phyloP scores from a whole-genome alignment of 1,140 invertebrate genomes.

The Atta colombica region DNA sequence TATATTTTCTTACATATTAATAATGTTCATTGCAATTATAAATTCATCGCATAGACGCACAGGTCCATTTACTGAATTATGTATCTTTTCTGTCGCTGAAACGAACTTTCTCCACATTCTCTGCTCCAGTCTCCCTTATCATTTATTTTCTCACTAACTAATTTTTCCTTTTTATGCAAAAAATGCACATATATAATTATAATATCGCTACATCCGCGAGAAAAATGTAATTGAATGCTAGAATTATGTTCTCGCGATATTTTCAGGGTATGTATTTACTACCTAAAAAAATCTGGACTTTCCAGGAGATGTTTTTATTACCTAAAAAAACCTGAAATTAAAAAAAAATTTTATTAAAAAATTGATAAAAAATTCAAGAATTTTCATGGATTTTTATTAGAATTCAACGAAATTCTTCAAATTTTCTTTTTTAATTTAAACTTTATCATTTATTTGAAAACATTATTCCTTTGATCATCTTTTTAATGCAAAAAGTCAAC shows the following conservation, averaged over 20 bases:
- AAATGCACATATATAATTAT: background rate
- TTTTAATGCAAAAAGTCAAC: no score
- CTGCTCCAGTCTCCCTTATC: background rate
- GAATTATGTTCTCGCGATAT: background rate
- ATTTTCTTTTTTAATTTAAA: no score
- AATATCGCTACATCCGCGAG: background rate
- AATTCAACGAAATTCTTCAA: no score
- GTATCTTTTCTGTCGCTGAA: background rate
- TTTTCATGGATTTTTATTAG: no score
- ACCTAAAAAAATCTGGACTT: no score
- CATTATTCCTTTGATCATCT: no score
- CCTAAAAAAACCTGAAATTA: no score
- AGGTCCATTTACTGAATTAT: background rate
- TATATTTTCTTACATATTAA: background rate
- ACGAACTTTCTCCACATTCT: constrained; percentile 9
- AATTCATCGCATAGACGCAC: background rate
- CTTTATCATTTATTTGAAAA: no score
- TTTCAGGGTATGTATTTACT: background rate
- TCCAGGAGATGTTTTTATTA: no score
- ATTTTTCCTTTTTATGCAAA: background rate
- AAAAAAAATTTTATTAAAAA: no score
- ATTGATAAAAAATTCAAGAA: no score
- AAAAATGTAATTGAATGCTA: background rate
- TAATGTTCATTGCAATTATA: background rate
- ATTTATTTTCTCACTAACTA: background rate